A percentile compares a stretch with the other conserved stretches of the same genome.
phyloP scores from a whole-genome alignment of 2,113 vertebrate genomes.

The Ammodytes marinus region DNA sequence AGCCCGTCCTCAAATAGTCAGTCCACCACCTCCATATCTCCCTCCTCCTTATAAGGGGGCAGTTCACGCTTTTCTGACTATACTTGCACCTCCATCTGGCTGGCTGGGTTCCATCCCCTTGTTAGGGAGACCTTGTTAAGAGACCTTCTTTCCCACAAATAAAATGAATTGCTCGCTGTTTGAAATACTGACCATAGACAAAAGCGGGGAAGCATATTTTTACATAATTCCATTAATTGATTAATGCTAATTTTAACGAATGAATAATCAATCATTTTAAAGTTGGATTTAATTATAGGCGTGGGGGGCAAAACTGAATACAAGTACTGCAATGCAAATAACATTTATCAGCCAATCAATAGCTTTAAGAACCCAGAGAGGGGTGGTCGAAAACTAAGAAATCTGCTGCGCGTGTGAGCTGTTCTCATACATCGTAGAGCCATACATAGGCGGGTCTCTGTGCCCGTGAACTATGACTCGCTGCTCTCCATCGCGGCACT shows the following conservation, averaged over 20 bases:
- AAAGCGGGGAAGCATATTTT: neutral
- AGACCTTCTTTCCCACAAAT: neutral
- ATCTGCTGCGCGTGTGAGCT: neutral
- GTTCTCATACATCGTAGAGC: neutral
- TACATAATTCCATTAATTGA: slow-evolving; percentile 19
- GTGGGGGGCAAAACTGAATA: neutral
- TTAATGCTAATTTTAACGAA: slow-evolving; percentile 19
- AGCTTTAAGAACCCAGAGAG: neutral
- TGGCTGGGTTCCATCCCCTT: neutral
- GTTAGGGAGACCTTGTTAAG: slow-evolving; percentile 5
- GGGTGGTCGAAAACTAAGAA: neutral
- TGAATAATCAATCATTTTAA: slow-evolving; percentile 35
- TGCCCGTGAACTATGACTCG: too few relatives aligned
- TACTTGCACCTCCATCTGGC: slow-evolving; percentile 14
- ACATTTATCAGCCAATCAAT: slow-evolving; percentile 14
- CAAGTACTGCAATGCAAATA: slow-evolving; percentile 3
- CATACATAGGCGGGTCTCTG: too few relatives aligned
- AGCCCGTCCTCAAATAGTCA: slow-evolving; percentile 47
- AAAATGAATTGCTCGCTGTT: neutral
- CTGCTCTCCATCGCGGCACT: too few relatives aligned
- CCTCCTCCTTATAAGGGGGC: slow-evolving; percentile 43
- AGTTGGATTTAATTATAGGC: neutral
- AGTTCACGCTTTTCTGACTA: slow-evolving; percentile 20
- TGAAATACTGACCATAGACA: neutral
- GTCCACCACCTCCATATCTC: slow-evolving; percentile 61